These are phyloP conservation scores for Diploptera punctata DNA, from an alignment of 2,888 invertebrate genomes.

Conservation along the genomic window DNA sequence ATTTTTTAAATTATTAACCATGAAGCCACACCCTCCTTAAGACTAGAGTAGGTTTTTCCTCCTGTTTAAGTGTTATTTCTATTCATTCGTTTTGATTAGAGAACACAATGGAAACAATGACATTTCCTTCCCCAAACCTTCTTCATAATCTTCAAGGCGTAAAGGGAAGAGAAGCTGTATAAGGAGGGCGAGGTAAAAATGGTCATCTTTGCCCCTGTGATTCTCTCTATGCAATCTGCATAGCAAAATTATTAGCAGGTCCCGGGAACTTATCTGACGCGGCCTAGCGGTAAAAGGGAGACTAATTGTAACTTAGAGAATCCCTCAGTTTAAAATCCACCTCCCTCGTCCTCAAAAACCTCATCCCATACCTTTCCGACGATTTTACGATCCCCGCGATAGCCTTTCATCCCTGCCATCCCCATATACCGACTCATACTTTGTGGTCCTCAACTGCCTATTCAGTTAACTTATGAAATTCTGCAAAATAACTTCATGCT, in stretches of 20 bases:
- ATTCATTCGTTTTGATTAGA: too few relatives aligned
- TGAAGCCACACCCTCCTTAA: too few relatives aligned
- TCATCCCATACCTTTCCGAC: conserved; percentile 6
- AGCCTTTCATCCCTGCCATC: conserved; percentile 37
- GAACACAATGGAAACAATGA: too few relatives aligned
- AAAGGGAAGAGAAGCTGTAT: neutral
- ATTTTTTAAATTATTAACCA: too few relatives aligned
- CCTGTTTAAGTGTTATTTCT: too few relatives aligned
- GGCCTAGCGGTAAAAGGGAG: conserved; percentile 25
- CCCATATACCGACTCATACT: neutral
- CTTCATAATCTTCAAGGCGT: too few relatives aligned
- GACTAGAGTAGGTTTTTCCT: too few relatives aligned
- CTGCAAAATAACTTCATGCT: too few relatives aligned
- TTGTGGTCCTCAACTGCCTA: conserved; percentile 7
- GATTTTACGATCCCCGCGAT: conserved; percentile 40
- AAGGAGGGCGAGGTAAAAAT: conserved; percentile 4
- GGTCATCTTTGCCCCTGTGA: conserved; percentile 22
- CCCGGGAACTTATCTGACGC: conserved; percentile 21
- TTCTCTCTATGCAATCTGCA: conserved; percentile 28
- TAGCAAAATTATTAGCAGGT: conserved; percentile 30
- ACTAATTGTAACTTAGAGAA: conserved; percentile 38
- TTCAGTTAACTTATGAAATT: neutral
- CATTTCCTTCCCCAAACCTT: too few relatives aligned
- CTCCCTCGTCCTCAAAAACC: conserved; percentile 11
- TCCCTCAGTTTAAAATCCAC: conserved; percentile 33